Evolutionary conservation across 2,113 vertebrate genomes (phyloP).

Genomic region (Pimephales promelas): DNA sequence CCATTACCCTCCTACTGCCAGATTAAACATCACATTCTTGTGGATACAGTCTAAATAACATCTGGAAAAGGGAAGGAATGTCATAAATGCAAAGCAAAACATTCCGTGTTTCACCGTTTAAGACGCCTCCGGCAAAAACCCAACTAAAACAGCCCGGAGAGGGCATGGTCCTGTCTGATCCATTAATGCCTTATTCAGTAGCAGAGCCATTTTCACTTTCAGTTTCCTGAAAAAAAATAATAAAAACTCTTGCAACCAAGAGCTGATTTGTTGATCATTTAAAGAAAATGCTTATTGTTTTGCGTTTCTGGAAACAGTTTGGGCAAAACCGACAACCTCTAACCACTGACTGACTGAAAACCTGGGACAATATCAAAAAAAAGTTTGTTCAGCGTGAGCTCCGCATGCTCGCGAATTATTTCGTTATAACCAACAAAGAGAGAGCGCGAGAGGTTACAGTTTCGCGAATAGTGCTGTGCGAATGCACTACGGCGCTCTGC

Average conservation of each 20-base stretch:
- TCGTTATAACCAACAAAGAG: too few relatives aligned
- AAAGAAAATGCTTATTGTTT: not conserved
- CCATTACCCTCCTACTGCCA: constrained; percentile 5
- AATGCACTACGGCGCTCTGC: too few relatives aligned
- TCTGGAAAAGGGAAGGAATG: constrained; percentile 15
- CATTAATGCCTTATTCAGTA: not conserved
- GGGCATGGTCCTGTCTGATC: not conserved
- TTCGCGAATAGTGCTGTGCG: too few relatives aligned
- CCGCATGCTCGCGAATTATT: too few relatives aligned
- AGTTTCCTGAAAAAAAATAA: not conserved
- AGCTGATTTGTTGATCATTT: not conserved
- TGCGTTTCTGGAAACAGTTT: not conserved
- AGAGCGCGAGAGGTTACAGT: too few relatives aligned
- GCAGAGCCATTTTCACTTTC: not conserved
- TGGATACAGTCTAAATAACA: constrained; percentile 2
- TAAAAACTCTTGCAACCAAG: not conserved
- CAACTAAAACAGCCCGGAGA: not conserved
- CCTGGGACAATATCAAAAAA: not conserved
- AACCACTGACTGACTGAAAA: not conserved
- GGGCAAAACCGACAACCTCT: not conserved
- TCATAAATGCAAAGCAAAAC: constrained; percentile 11
- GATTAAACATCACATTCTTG: constrained; percentile 18
- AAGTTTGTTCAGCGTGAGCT: too few relatives aligned
- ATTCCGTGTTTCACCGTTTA: constrained; percentile 2
- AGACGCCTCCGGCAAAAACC: not conserved